phyloP scores from a whole-genome alignment of 2,113 vertebrate genomes.

The Chlorocebus sabaeus region DNA sequence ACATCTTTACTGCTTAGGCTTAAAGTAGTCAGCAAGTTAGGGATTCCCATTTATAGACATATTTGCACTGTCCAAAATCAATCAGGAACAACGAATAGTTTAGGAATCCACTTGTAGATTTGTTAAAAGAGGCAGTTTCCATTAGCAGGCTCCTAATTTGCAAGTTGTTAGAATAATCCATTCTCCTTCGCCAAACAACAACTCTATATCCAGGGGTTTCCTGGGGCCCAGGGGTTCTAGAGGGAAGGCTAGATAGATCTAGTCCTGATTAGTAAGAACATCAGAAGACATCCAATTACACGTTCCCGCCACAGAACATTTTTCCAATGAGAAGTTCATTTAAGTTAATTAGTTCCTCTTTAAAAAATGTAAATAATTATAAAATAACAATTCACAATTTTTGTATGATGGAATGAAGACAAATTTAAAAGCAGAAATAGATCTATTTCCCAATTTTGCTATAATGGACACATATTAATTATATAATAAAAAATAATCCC shows the following conservation, averaged over 20 bases:
- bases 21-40: slow-evolving; percentile 4
- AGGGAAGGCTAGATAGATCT: not conserved
- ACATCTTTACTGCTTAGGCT: not conserved
- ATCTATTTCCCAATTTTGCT: not conserved
- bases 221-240: not conserved
- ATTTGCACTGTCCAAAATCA: slow-evolving; percentile 37
- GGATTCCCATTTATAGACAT: not conserved
- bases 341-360: slow-evolving; percentile 17
- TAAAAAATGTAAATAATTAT: slow-evolving; percentile 28
- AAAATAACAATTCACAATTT: slow-evolving; percentile 33
- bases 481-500: not conserved
- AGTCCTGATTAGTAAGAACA: not conserved
- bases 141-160: not conserved
- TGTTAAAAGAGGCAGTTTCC: slow-evolving; percentile 33
- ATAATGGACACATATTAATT: not conserved
- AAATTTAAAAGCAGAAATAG: not conserved
- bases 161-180: slow-evolving; percentile 29
- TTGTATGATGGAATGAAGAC: not conserved
- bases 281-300: not conserved
- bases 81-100: slow-evolving; percentile 20
- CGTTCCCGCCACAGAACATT: not conserved
- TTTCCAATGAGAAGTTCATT: slow-evolving; percentile 10
- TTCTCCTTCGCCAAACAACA: not conserved
- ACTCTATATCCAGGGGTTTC: not conserved
- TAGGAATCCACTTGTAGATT: not conserved